Percentiles rank a stretch among this genome's conserved stretches.
phyloP scores from a whole-genome alignment of 2,113 vertebrate species.

The Chlorodrepanis virens region DNA sequence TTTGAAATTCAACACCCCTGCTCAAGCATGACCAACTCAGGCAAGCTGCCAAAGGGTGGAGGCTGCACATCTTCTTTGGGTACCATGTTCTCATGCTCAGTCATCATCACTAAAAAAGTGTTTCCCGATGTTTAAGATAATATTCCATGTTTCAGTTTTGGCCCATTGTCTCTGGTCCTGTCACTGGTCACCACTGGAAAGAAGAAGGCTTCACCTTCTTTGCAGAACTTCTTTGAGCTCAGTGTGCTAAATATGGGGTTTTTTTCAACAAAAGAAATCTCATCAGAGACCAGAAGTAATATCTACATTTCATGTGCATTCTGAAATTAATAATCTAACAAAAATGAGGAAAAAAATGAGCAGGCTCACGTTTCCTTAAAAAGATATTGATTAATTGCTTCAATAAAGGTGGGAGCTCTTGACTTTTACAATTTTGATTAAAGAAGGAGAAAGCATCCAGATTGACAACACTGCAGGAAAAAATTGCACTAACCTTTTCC shows the following conservation, averaged over 20 bases:
- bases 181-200: not conserved
- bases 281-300: not conserved
- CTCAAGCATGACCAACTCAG: not conserved
- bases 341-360: not conserved
- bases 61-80: not conserved
- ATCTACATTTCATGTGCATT: not conserved
- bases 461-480: rapidly evolving
- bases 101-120: not conserved
- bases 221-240: not conserved
- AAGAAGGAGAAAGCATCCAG: not conserved
- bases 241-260: not conserved
- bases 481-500: not conserved
- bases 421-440: slow-evolving; percentile 2
- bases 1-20: rapidly evolving
- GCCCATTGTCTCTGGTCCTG: rapidly evolving
- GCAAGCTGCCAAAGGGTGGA: not conserved
- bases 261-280: not conserved
- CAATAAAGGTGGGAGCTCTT: not conserved
- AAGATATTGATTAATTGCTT: not conserved
- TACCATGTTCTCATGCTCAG: not conserved
- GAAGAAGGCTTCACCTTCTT: not conserved
- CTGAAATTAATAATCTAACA: not conserved
- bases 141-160: not conserved
- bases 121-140: not conserved
- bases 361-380: not conserved